Evolutionary conservation across 1,140 invertebrate genomes (phyloP), one percentile per base, ranked within the genome.

Genomic region (Eupeodes corollae): DNA sequence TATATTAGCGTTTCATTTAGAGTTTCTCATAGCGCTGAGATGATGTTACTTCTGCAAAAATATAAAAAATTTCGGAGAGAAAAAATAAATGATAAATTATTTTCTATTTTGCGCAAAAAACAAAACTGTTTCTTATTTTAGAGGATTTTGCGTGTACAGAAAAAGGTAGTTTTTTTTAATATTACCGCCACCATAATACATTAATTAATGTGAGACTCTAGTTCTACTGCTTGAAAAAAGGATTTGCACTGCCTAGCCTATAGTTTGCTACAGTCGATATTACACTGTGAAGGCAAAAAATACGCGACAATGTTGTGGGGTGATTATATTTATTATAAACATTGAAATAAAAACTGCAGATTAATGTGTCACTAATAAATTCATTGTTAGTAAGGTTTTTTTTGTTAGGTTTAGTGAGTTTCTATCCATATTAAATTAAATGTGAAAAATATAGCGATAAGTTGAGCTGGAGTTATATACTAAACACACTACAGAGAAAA

Each of bases 11-110:
- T 46, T 48, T 46, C 59, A 64, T 66, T 82, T 82, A 86, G 75
- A 89, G 82, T 78, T 87, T 88, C 79, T 88, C 85, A 73, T 89
- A 89, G 75, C 84, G 85, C 76, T 84, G 83, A 74, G 84, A 78
- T 73, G 84, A 84, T 75, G 80, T 85, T 75, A 88, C 83, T 76
- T 89, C 85, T 88, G 84, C 75, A 87, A 86, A 81, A 79, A 60
- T 53, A 64, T 56, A 61, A 56, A 67, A 55, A 64, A 55, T 26
- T 26, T 26, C 21, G 21, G 21, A 56, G 55, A 58, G 54, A 51
- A 61, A 49, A 59, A 50, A 47, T 51, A 35, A 45, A 35, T 35
- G 6, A 41, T 19, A 21, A 26, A 26, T 26, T 26, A 26, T 26
- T 26, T 13, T 37, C 15, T 10, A 16, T 37, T 37, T 37, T 37